Evolutionary conservation across 2,113 vertebrate genomes (phyloP), one percentile per base, ranked within the genome.

Genomic region (Rallus limicola): DNA sequence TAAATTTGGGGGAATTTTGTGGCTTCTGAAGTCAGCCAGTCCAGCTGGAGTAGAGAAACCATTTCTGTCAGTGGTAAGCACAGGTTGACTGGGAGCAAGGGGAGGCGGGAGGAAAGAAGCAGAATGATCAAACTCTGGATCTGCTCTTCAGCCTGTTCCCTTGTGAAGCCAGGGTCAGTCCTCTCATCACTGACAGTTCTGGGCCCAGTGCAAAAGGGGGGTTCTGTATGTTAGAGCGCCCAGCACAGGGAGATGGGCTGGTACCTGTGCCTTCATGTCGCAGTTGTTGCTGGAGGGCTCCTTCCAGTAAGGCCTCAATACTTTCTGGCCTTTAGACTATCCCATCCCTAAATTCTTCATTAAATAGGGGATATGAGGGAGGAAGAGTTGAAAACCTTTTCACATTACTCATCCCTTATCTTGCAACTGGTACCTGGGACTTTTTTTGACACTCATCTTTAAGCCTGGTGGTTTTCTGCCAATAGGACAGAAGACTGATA

Each of bases 11-110:
- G 40, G 75, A 69, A n/a, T 68, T 84, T 84, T 56, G 64, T 91
- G 82, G 92, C 48, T 95, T 95, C 87, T 89, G 85, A 93, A 79
- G 50, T 91, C 80, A 65, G 33, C 81, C 76, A 65, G 86, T 95
- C 90, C 84, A 65, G 80, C 89, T 88, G 86, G 76, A 92, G 68
- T 93, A 82, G 78, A 65, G 20, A 92, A 91, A 77, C 52, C 58
- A 29, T 88, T 92, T 68, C 83, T 94, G 65, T 53, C 65, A 69
- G 77, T 1, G 64, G 56, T 93, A 82, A 90, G 68, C 1, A 2
- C 56, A 87, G 75, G 52, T 12, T 55, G 53, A 42, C 55, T 96
- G 82, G 82, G 58, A 87, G 29, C 28, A 28, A 69, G 44, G n/a
- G 29, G 34, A 89, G 36, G 8, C 89, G 56, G 72, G 59, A 82